A percentile compares a stretch with the other conserved stretches of the same genome.
phyloP scores from a whole-genome alignment of 2,888 invertebrate species.

The Steromphala cineraria region DNA sequence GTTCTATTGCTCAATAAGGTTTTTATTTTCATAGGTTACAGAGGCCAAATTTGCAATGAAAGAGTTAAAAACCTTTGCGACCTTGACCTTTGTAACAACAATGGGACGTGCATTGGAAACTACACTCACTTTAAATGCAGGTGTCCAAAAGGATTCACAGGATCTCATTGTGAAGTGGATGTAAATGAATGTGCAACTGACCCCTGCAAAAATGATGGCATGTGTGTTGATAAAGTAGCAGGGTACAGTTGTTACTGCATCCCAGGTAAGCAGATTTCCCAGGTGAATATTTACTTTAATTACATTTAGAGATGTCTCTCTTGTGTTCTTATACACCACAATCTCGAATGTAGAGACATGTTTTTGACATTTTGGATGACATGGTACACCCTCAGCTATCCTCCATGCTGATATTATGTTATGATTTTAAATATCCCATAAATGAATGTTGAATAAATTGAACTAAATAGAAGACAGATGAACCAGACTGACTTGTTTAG shows the following conservation, averaged over 20 bases:
- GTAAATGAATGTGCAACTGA: constrained; percentile 67
- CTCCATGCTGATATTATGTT: no score
- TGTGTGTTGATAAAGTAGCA: constrained; percentile 66
- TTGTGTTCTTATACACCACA: no score
- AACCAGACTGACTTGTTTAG: no score
- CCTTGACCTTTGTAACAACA: constrained; percentile 59
- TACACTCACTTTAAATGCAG: constrained; percentile 56
- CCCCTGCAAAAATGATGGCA: constrained; percentile 67
- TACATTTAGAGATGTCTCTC: neutral
- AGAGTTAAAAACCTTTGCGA: constrained; percentile 59
- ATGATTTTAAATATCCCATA: no score
- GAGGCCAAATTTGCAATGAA: constrained; percentile 54
- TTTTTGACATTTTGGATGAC: no score
- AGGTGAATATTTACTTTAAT: constrained; percentile 46
- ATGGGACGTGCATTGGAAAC: constrained; percentile 63
- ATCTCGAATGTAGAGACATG: no score
- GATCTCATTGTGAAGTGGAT: constrained; percentile 67
- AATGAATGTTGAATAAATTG: no score
- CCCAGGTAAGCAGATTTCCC: constrained; percentile 65
- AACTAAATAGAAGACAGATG: no score
- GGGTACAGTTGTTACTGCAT: constrained; percentile 69
- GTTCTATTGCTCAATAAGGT: neutral
- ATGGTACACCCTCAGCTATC: no score
- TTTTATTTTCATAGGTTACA: constrained; percentile 45
- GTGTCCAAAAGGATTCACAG: constrained; percentile 61